Base-by-base conservation (phyloP, 2,113 vertebrate species). In the Mobula birostris region DNA sequence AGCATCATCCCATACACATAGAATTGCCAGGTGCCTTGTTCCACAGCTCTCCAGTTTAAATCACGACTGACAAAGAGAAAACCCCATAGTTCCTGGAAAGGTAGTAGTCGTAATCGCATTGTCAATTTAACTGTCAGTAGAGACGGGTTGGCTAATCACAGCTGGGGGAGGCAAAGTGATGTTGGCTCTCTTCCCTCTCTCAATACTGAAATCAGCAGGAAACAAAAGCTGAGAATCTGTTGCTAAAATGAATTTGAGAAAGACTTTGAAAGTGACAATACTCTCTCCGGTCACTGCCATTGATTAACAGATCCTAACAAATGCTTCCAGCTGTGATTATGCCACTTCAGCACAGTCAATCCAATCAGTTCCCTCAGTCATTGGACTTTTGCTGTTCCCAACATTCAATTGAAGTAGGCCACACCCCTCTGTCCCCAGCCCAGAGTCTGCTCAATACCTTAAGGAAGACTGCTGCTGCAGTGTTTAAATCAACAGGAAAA, bases 21-120 rank as follows among this genome's bases (percentile, higher is more conserved):
- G 95, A 96, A 36, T 95, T 95, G 94, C 95, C 95, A 96, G 95
- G 94, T 96, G 96, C 96, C 95, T 97, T 97, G 97, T 97, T 97
- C 96, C 97, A 96, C 96, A 97, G 96, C 95, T 95, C 95, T 95
- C 96, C 96, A 95, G 94, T 95, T 96, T 95, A 95, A 97, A 96
- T 95, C 96, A 95, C 95, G 77, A 95, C 95, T 95, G 95, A 94
- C 96, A 94, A 96, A 95, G 95, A 96, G 95, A 94, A 96, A 95
- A 72, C 9, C 66, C 91, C 70, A 24, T 80, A 80, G 94, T 95
- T 94, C 94, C 94, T 95, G 92, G 94, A 95, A 95, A 95, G 94
- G 93, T 94, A 93, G 83, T 94, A 95, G 95, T 94, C 94, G 95
- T 94, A 94, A 95, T 93, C 70, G 40, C 91, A 93, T 93, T 93